These are phyloP conservation scores for Archips xylosteana DNA, from an alignment of 2,888 invertebrate species.

Conservation along the genomic window DNA sequence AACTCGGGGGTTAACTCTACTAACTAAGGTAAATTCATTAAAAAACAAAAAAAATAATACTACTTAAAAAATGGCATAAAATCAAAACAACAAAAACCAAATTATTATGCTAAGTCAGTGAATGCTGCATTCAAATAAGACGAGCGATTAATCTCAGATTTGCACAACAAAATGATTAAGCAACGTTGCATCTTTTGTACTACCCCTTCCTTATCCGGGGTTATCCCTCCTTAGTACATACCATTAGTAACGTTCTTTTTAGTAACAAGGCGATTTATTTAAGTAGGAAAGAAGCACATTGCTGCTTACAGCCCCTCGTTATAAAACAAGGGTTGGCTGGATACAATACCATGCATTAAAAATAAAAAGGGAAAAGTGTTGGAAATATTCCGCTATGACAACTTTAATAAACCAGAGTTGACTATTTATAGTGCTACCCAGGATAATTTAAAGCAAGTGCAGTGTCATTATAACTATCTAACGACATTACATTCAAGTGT, in stretches of 20 bases:
- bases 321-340: constrained; percentile 40
- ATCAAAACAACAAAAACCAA: neutral
- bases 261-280: constrained; percentile 76
- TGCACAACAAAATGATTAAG: constrained; percentile 65
- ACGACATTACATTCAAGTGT: constrained; percentile 53
- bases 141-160: constrained; percentile 54
- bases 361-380: neutral
- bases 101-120: constrained; percentile 15
- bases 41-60: neutral
- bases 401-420: too few relatives aligned
- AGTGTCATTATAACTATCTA: constrained; percentile 34
- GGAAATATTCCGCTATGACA: too few relatives aligned
- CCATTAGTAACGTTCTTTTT: constrained; percentile 64
- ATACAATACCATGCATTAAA: constrained; percentile 5
- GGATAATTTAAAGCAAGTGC: constrained; percentile 20
- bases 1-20: too few relatives aligned
- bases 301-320: constrained; percentile 62
- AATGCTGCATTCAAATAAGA: constrained; percentile 45
- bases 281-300: constrained; percentile 65
- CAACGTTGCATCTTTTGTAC: constrained; percentile 63
- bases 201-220: constrained; percentile 61
- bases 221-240: constrained; percentile 54
- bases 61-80: neutral
- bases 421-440: neutral
- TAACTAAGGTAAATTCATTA: too few relatives aligned